Base-by-base conservation (phyloP, 1,140 invertebrate species). In the Cardiocondyla obscurior region DNA sequence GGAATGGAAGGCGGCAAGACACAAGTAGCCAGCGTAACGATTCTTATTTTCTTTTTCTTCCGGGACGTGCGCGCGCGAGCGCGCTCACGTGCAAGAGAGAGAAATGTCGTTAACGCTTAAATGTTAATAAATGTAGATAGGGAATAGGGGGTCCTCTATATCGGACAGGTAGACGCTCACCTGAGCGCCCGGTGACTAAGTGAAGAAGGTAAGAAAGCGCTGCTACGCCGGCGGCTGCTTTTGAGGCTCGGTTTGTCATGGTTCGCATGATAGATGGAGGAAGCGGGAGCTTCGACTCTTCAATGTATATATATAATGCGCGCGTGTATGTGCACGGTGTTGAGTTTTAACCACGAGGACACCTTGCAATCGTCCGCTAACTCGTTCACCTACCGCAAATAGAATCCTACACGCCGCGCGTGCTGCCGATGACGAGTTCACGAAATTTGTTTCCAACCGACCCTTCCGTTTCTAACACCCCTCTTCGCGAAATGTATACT, bases 201-300 rank as follows among this genome's bases (percentile, higher is more conserved):
- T 84, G 87, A 84, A 85, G 85, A 86, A 85, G 88, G 82, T 82
- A 89, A 87, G 85, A 87, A 89, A 85, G 87, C 62, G 73, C 70
- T 77, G 83, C 69, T 67, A 84, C 57, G 85, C 85, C 82, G 88
- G 91, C 90, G 92, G 90, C 90, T 86, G 90, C 90, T 92, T 92
- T 94, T 94, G 93, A 93, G 92, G 89, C 86, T 91, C 87, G 89
- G 93, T 94, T 93, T 93, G 93, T 93, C 93, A 93, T 93, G 93
- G 91, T 91, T 91, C 91, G 91, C 85, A 91, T 93, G 93, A 94
- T 93, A 94, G 92, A 94, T 94, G 93, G 83, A 93, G 89, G 90
- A 92, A 91, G 87, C 85, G 67, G 81, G 72, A 67, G 72, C 84
- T 60, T 79, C 64, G 49, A 16, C 70, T 70, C 74, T 85, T 16